Base-by-base conservation (phyloP, 2,113 vertebrate species). In the Etia nguti region DNA sequence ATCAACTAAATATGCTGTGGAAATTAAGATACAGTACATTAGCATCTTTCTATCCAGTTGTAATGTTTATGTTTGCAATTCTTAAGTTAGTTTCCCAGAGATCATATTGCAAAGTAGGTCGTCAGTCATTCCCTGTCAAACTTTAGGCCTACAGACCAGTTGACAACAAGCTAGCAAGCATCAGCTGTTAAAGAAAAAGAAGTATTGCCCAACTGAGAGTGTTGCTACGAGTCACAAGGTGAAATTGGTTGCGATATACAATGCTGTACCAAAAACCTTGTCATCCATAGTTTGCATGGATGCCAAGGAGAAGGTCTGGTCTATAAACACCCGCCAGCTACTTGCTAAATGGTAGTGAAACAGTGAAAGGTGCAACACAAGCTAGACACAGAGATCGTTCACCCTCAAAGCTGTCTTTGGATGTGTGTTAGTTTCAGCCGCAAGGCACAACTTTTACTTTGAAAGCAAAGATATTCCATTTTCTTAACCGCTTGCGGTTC, bases 141-240 rank as follows among this genome's bases (percentile, higher is more conserved):
- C 36, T 70, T 70, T 24, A 70, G 65, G 36, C 4, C 36, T 43
- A 8, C n/a, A 43, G 36, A 70, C 36, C 13, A 38, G 8, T 46
- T 46, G n/a, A 70, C 38, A 2, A 70, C n/a, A 0, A 0, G 38
- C 22, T 46, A 43, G 38, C 22, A 73, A 46, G n/a, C 5, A 46
- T 26, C 22, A 46, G 38, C n/a, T 73, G 13, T 24, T 46, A 73
- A 16, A 20, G 48, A 50, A 50, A 48, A 50, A 73, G 8, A 41
- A 26, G 68, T 10, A 73, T 46, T 73, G 13, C 65, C 65, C 22
- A 46, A 70, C 36, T 68, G 62, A 24, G 62, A 24, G 65, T 70
- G 38, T 43, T 70, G 38, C 65, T 46, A 1, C 24, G 6, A 16
- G 8, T 73, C 12, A 13, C 65, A 13, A 43, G n/a, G 38, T 46